These are phyloP conservation scores for Synergus japonicus DNA, from an alignment of 2,888 invertebrate species.

Conservation along the genomic window DNA sequence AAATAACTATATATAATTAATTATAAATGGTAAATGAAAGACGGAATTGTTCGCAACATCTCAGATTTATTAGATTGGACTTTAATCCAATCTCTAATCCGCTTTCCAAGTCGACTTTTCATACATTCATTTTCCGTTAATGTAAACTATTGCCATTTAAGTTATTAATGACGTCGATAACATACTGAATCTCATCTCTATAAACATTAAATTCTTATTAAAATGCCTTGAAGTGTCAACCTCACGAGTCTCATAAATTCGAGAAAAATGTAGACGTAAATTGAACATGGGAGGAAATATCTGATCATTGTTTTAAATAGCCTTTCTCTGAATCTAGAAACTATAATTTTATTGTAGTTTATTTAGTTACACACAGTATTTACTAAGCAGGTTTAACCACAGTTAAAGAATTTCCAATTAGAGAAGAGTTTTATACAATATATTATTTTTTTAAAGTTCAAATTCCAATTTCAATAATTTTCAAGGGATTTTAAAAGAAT, in stretches of 20 bases:
- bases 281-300: neutral
- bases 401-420: neutral
- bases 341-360: neutral
- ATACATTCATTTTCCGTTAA: neutral
- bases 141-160: conserved; percentile 5
- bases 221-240: neutral
- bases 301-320: neutral
- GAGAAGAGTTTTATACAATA: neutral
- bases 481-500: no score
- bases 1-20: neutral
- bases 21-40: neutral
- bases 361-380: neutral
- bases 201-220: conserved; percentile 12
- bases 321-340: neutral
- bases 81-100: neutral
- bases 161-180: conserved; percentile 16
- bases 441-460: neutral
- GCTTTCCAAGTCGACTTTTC: neutral
- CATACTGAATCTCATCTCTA: neutral
- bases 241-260: neutral
- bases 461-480: neutral
- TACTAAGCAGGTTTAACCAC: neutral
- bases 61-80: neutral
- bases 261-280: neutral
- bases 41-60: neutral